A percentile compares a stretch with the other conserved stretches of the same genome.
phyloP scores from a whole-genome alignment of 2,797 vertebrate species.

The Lindbergichthys nudifrons region DNA sequence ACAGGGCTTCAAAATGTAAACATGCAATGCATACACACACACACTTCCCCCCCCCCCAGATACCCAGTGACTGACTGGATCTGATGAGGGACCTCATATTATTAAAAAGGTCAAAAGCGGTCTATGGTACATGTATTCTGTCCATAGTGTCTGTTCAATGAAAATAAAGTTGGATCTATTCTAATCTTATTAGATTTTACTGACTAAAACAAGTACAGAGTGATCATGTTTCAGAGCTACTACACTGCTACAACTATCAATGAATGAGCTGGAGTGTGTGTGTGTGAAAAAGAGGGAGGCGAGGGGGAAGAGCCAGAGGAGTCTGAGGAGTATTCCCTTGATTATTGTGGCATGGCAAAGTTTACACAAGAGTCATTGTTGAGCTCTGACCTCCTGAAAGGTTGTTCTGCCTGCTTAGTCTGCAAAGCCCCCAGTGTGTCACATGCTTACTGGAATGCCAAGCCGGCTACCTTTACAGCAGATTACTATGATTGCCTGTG shows the following conservation, averaged over 20 bases:
- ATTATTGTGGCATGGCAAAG: slow-evolving; percentile 83
- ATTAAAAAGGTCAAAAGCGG: no score
- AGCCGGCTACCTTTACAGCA: slow-evolving; percentile 82
- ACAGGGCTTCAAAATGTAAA: slow-evolving; percentile 9
- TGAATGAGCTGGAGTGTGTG: slow-evolving; percentile 28
- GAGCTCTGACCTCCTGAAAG: slow-evolving; percentile 81
- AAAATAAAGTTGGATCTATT: no score
- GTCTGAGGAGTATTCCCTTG: slow-evolving; percentile 74
- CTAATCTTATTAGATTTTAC: no score
- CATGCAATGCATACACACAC: neutral
- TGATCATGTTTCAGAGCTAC: neutral
- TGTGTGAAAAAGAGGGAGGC: slow-evolving; percentile 21
- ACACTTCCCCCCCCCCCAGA: no score
- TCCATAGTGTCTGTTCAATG: no score
- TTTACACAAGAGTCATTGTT: slow-evolving; percentile 86
- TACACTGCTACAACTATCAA: neutral
- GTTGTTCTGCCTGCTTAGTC: slow-evolving; percentile 79
- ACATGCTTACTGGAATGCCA: slow-evolving; percentile 84
- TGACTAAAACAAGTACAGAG: no score
- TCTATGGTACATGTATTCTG: no score
- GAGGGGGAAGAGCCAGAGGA: slow-evolving; percentile 28
- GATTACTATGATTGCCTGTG: slow-evolving; percentile 85
- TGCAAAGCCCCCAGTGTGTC: slow-evolving; percentile 74
- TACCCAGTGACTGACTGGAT: no score
- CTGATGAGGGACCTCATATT: no score